phyloP scores from a whole-genome alignment of 1,140 invertebrate species.

The Listronotus oregonensis region DNA sequence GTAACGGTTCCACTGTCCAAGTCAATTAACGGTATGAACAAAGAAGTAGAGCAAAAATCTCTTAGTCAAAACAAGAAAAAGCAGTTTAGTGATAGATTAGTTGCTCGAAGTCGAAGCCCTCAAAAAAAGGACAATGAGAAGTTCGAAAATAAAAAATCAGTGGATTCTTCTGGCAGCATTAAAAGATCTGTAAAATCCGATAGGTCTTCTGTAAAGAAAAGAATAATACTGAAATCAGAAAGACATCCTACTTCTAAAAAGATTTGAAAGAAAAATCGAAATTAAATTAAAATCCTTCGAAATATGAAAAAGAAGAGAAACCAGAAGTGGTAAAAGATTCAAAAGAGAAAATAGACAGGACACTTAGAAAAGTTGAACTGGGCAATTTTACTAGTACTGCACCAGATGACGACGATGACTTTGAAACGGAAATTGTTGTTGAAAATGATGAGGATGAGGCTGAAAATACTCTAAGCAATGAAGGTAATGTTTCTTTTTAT shows the following conservation, averaged over 20 bases:
- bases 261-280: conserved; percentile 48
- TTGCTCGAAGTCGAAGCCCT: background rate
- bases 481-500: no score
- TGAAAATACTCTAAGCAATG: conserved; percentile 35
- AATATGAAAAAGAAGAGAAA: conserved; percentile 44
- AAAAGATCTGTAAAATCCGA: background rate
- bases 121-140: background rate
- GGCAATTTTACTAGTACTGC: conserved; percentile 34
- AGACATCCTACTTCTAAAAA: conserved; percentile 32
- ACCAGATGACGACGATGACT: conserved; percentile 36
- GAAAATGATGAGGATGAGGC: conserved; percentile 42
- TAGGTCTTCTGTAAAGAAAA: conserved; percentile 12
- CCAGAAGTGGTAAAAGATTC: conserved; percentile 1
- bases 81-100: background rate
- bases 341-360: conserved; percentile 21
- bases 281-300: conserved; percentile 52
- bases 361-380: conserved; percentile 25
- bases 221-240: conserved; percentile 31
- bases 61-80: background rate
- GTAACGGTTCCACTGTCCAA: conserved; percentile 38
- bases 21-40: conserved; percentile 40
- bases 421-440: conserved; percentile 34
- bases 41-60: conserved; percentile 24
- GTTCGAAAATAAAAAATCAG: no score
- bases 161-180: background rate